Conservation (phyloP, 2,113 vertebrate species). For the Percina caprodes region DNA sequence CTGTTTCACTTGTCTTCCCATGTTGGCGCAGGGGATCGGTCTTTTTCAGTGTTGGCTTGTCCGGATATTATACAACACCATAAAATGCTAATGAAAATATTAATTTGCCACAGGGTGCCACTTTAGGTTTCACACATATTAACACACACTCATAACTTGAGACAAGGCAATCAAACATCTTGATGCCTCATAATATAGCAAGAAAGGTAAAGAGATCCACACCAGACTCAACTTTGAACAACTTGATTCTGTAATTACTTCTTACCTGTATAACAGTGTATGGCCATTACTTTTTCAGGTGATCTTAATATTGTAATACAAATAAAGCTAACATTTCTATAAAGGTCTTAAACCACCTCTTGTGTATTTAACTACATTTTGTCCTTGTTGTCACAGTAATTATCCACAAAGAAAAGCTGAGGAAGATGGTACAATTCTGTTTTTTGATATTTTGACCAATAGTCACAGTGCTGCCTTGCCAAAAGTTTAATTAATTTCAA, state of each 20-base stretch:
- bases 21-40: constrained; percentile 42
- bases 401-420: neutral
- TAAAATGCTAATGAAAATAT: constrained; percentile 76
- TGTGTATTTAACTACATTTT: neutral
- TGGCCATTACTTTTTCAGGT: neutral
- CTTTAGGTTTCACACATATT: constrained; percentile 70
- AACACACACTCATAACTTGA: no score
- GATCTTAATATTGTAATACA: neutral
- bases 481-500: neutral
- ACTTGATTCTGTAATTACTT: constrained; percentile 12
- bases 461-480: neutral
- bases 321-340: neutral
- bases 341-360: neutral
- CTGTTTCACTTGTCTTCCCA: constrained; percentile 39
- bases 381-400: neutral
- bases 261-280: neutral
- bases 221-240: constrained; percentile 29
- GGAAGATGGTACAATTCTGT: neutral
- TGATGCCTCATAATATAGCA: constrained; percentile 39
- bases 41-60: constrained; percentile 54
- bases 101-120: constrained; percentile 68
- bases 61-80: constrained; percentile 59
- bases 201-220: constrained; percentile 37
- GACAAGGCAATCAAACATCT: constrained; percentile 53
- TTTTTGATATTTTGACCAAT: neutral